Conservation (phyloP, 1,140 invertebrate species). For the Drosophila novamexicana region DNA sequence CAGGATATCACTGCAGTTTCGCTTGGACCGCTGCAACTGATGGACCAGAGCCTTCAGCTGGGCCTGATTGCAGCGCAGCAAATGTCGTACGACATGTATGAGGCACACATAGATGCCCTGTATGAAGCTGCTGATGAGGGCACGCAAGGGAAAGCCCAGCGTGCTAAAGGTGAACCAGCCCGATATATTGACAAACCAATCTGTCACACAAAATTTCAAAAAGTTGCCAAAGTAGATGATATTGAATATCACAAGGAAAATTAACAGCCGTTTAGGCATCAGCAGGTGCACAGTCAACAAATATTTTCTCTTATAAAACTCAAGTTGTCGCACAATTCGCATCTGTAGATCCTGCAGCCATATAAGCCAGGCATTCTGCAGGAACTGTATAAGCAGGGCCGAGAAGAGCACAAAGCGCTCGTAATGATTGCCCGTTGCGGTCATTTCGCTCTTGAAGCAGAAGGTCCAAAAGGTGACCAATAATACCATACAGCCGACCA, state of each 20-base stretch:
- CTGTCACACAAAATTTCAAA: constrained; percentile 15
- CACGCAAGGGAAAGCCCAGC: constrained; percentile 61
- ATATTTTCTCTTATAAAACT: constrained; percentile 47
- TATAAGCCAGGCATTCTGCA: constrained; percentile 68
- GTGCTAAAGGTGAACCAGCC: constrained; percentile 48
- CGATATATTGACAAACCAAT: constrained; percentile 42
- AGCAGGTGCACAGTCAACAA: constrained; percentile 4
- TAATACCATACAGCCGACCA: constrained; percentile 43
- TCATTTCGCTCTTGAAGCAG: constrained; percentile 50
- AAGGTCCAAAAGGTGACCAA: constrained; percentile 48
- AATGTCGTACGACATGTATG: constrained; percentile 48
- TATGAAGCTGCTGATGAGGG: constrained; percentile 60
- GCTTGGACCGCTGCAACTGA: constrained; percentile 41
- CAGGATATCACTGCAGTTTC: constrained; percentile 8
- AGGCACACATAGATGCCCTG: constrained; percentile 63
- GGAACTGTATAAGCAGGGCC: constrained; percentile 50
- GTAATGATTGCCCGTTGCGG: constrained; percentile 62
- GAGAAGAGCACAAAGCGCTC: constrained; percentile 58
- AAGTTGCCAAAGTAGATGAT: constrained; percentile 49
- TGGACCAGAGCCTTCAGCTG: constrained; percentile 28
- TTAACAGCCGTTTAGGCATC: constrained; percentile 49
- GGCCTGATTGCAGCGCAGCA: constrained; percentile 49
- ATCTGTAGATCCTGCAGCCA: constrained; percentile 57
- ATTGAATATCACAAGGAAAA: constrained; percentile 41
- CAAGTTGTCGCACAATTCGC: constrained; percentile 53